phyloP scores from a whole-genome alignment of 2,797 vertebrate species.

The Apodemus agrarius region DNA sequence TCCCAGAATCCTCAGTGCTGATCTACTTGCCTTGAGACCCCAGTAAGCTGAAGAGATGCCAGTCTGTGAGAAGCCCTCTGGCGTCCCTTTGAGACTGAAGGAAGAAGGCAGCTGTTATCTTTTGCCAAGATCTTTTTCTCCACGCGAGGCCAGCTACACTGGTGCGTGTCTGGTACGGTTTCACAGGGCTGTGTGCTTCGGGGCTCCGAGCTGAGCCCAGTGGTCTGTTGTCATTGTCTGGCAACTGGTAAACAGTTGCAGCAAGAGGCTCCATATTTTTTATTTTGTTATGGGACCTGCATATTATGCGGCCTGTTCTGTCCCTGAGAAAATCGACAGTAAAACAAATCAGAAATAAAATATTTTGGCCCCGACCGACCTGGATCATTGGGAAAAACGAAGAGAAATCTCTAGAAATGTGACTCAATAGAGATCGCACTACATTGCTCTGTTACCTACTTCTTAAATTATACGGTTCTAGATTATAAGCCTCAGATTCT shows the following conservation, averaged over 20 bases:
- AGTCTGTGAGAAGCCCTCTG: background rate
- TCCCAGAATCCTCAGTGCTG: background rate
- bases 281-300: background rate
- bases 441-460: background rate
- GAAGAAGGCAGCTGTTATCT: background rate
- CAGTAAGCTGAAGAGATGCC: background rate
- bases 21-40: background rate
- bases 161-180: accelerated
- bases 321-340: background rate
- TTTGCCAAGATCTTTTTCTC: background rate
- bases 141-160: background rate
- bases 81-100: background rate
- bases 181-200: background rate
- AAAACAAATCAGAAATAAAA: conserved; percentile 10
- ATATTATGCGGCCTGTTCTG: background rate
- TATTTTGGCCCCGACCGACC: background rate
- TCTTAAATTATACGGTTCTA: background rate
- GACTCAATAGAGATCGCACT: background rate
- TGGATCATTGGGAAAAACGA: background rate
- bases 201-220: background rate
- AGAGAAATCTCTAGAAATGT: conserved; percentile 51
- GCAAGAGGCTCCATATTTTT: background rate
- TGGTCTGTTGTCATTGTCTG: background rate
- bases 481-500: background rate
- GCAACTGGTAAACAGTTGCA: background rate